Evolutionary conservation across 2,113 vertebrate species (phyloP).

Genomic region (Hydrolagus affinis): DNA sequence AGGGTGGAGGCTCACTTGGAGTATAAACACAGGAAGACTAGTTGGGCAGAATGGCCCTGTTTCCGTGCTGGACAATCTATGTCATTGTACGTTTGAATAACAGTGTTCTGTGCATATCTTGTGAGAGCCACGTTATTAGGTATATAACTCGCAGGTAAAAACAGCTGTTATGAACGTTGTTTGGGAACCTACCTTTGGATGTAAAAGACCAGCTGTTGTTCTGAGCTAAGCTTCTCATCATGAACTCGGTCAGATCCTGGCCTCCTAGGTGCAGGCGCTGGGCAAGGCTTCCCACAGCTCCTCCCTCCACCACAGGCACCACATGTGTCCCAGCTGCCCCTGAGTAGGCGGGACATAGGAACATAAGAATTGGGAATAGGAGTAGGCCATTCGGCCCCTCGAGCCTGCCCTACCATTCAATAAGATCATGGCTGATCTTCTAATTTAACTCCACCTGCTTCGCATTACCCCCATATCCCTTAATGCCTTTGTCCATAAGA

Average conservation of each 20-base stretch:
- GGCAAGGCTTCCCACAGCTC: not conserved
- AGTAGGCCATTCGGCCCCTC: too few species aligned
- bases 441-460: too few species aligned
- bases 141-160: too few species aligned
- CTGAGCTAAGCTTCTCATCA: conserved; percentile 23
- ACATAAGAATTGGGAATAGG: too few species aligned
- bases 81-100: too few species aligned
- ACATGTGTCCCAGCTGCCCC: conserved; percentile 13
- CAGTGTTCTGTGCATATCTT: not conserved
- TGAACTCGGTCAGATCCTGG: conserved; percentile 16
- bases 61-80: not conserved
- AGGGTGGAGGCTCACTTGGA: not conserved
- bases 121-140: not conserved
- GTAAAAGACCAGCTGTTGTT: conserved; percentile 27
- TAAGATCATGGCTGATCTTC: too few species aligned
- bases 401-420: too few species aligned
- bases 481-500: too few species aligned
- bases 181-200: conserved; percentile 16
- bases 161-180: not conserved
- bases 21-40: not conserved
- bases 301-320: conserved; percentile 20
- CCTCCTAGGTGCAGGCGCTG: not conserved
- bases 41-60: not conserved
- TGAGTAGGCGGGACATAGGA: too few species aligned
- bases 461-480: too few species aligned